phyloP scores from a whole-genome alignment of 92 coral and sea anemone species.

The Epizoanthus scotinus region DNA sequence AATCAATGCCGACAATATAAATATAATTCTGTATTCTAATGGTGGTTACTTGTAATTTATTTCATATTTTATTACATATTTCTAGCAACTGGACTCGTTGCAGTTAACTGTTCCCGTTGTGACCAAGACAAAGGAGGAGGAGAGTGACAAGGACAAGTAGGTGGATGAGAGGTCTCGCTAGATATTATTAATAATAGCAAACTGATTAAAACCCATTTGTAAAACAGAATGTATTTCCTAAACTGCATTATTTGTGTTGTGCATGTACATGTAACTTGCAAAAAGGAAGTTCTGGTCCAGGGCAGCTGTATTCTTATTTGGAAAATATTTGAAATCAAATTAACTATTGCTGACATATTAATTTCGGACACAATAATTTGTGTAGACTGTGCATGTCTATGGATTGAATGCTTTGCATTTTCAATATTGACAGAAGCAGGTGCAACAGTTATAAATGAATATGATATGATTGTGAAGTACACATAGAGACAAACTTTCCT shows the following conservation, averaged over 20 bases:
- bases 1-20: too few species aligned
- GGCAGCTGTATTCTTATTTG: conserved; percentile 9
- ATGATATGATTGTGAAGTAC: too few species aligned
- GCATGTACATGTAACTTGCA: neutral
- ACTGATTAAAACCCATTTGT: too few species aligned
- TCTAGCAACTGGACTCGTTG: conserved; percentile 85
- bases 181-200: too few species aligned
- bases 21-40: too few species aligned
- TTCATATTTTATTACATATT: neutral
- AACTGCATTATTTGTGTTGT: neutral
- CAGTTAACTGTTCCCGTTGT: conserved; percentile 79
- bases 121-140: conserved; percentile 62
- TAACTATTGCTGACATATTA: too few species aligned
- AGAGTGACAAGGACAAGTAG: conserved; percentile 82
- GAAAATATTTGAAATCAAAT: neutral
- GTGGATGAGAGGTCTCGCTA: neutral
- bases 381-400: too few species aligned
- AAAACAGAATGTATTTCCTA: neutral
- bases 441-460: too few species aligned
- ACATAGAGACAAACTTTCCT: too few species aligned
- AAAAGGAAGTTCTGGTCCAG: neutral
- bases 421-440: too few species aligned
- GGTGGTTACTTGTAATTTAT: too few species aligned
- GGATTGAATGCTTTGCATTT: too few species aligned
- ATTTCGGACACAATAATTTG: conserved; percentile 8